These are phyloP conservation scores for Melanogrammus aeglefinus DNA, from an alignment of 2,797 vertebrate genomes.

Conservation along the genomic window DNA sequence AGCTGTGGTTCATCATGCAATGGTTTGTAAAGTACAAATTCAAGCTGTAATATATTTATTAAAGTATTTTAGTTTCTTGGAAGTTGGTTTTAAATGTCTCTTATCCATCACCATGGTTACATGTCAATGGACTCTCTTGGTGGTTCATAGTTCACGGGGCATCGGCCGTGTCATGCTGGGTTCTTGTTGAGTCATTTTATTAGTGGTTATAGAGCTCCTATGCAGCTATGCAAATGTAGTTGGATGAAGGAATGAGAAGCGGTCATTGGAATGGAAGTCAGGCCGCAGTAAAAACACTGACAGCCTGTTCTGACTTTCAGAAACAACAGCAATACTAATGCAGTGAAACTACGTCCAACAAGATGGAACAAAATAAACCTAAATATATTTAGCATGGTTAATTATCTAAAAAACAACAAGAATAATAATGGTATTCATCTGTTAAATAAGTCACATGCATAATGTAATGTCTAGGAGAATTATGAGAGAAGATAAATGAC, in stretches of 20 bases:
- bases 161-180: background rate
- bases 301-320: background rate
- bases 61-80: background rate
- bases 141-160: background rate
- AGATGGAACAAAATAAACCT: background rate
- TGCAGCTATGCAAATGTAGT: background rate
- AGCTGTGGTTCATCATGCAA: conserved; percentile 4
- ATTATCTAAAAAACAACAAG: background rate
- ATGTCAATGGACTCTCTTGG: background rate
- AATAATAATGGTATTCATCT: background rate
- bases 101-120: conserved; percentile 2
- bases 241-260: background rate
- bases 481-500: background rate
- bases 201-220: background rate
- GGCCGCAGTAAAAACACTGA: no score
- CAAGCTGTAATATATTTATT: background rate
- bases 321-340: background rate
- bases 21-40: no score
- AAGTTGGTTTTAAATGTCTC: background rate
- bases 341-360: background rate
- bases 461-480: background rate
- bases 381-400: no score
- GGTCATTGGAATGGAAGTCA: background rate
- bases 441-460: background rate
- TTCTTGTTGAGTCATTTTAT: background rate